A percentile compares a stretch with the other conserved stretches of the same genome.
Evolutionary conservation across 2,888 invertebrate species (phyloP).

Genomic region (Tenthredo notha): DNA sequence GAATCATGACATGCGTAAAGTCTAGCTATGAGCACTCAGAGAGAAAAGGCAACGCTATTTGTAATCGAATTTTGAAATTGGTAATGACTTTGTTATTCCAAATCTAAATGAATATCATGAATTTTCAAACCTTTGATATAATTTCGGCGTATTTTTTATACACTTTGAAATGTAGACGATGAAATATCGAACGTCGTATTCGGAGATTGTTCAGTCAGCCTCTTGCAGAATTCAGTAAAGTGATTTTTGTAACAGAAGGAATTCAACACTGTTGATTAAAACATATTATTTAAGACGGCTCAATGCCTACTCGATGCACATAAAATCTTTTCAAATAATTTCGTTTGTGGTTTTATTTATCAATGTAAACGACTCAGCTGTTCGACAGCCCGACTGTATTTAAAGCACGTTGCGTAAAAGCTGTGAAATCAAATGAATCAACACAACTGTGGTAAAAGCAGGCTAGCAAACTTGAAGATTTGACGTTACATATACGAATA

Average conservation of each 20-base stretch:
- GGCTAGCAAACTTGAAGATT: neutral
- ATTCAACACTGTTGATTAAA: neutral
- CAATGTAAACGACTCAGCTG: neutral
- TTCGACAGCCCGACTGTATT: neutral
- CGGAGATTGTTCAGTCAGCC: neutral
- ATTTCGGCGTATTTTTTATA: neutral
- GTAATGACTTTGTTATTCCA: neutral
- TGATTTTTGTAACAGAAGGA: neutral
- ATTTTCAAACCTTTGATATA: neutral
- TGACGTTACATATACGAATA: neutral
- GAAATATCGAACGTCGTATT: neutral
- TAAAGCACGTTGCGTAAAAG: conserved; percentile 6
- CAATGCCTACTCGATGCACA: neutral
- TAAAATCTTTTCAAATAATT: neutral
- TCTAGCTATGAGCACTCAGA: neutral
- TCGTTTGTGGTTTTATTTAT: neutral
- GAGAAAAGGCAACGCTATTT: neutral
- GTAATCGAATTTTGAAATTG: neutral
- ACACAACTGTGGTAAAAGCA: neutral
- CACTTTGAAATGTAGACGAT: neutral
- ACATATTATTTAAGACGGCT: neutral
- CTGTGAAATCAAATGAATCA: neutral
- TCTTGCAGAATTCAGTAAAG: neutral
- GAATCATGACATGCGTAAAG: neutral
- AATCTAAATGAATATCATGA: neutral